Base-by-base conservation (phyloP, 2,888 invertebrate species). In the Athripsodes cinereus region DNA sequence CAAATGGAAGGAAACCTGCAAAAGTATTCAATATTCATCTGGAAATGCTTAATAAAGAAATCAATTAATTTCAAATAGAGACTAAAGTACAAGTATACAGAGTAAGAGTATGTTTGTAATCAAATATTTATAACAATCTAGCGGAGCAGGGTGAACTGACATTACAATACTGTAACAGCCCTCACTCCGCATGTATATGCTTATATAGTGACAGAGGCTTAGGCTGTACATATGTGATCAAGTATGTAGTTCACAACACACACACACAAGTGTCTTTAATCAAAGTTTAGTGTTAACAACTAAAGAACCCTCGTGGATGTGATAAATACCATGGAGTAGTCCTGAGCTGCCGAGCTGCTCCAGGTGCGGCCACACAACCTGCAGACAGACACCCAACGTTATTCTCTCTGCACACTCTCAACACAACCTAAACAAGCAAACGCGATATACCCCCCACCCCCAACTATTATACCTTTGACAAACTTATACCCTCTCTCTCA, bases 311-410 rank as follows among this genome's bases (percentile, higher is more conserved):
- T 63, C 59, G 56, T 55, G 56, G 55, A 63, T 40, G 40, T 40
- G 79, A 76, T 78, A 78, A 72, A 74, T 78, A 78, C 78, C 78
- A 76, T 78, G 55, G 46, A 52, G 58, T 47, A 35, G 61, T 49
- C 58, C 55, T 47, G 55, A 46, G 31, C 40, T 73, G 73, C 71
- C 52, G 20, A 74, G 72, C 76, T 66, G 77, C 75, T 55, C 63
- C 74, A 76, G 76, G 78, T 61, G 60, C 78, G 75, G 71, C 63
- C 75, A 76, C 78, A 74, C 76, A 77, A 77, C 72, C 79, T 79
- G 79, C 78, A 78, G 79, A 78, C 75, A 79, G 77, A 78, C 74
- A 77, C 75, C 76, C 74, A 62, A 63, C 74, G 77, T 79, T 79
- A 79, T 77, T 55, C 58, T 49, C 35, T 52, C 49, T 54, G 49